Percentiles rank a stretch among this genome's conserved stretches.
Conservation (phyloP, 2,797 vertebrate species). For the Falco columbarius region DNA sequence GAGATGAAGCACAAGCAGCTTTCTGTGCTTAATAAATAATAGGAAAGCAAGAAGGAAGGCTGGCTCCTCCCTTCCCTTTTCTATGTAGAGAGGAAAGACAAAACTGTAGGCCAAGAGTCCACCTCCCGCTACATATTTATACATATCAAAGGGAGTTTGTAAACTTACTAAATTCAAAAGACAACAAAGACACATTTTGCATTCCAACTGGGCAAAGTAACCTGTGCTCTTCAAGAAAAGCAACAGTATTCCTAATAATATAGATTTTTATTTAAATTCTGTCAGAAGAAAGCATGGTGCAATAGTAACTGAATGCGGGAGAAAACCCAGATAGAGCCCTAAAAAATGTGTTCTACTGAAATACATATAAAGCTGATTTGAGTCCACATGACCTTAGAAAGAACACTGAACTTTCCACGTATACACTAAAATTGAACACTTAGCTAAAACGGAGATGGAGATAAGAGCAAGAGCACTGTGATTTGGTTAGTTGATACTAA, state of each 20-base stretch:
- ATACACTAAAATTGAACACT: not conserved
- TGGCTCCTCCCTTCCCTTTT: not conserved
- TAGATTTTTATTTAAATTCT: not conserved
- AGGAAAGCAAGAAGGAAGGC: not conserved
- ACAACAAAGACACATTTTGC: not conserved
- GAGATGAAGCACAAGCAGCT: not conserved
- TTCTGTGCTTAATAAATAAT: not conserved
- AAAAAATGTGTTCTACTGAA: not conserved
- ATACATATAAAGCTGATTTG: not conserved
- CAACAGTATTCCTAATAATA: not conserved
- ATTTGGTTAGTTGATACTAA: not conserved
- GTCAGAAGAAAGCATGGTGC: not conserved
- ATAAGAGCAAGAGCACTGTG: not conserved
- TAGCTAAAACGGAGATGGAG: not conserved
- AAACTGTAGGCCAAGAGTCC: not conserved
- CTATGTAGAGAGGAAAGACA: not conserved
- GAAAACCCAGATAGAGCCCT: not conserved
- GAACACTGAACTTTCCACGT: not conserved
- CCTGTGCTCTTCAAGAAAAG: not conserved
- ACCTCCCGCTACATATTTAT: not conserved
- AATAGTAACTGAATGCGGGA: not conserved
- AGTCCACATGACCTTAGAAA: not conserved
- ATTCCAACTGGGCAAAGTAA: not conserved
- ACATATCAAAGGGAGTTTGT: not conserved
- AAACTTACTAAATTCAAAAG: not conserved